phyloP scores from a whole-genome alignment of 2,797 vertebrate genomes.

The Liparis tanakae region DNA sequence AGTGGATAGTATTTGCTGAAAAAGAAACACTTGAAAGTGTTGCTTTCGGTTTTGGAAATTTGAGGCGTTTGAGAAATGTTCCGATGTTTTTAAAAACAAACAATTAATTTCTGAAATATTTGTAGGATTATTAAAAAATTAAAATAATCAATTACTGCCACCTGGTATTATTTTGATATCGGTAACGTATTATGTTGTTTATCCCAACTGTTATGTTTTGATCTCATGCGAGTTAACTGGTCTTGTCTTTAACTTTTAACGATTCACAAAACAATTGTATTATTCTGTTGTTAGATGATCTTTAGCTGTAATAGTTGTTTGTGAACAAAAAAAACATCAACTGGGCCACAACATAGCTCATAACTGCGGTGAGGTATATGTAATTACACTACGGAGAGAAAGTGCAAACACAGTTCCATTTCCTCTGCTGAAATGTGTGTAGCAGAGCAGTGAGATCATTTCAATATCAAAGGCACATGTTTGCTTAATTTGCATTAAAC shows the following conservation, averaged over 20 bases:
- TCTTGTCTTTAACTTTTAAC: background rate
- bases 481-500: conserved; percentile 78
- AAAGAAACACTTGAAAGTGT: background rate
- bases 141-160: background rate
- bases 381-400: conserved; percentile 41
- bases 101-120: background rate
- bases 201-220: background rate
- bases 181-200: background rate
- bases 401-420: conserved; percentile 48
- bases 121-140: background rate
- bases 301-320: conserved; percentile 20
- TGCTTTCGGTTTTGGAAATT: background rate
- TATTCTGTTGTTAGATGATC: conserved; percentile 18
- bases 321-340: conserved; percentile 33
- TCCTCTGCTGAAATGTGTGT: conserved; percentile 66
- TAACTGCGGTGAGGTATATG: conserved; percentile 25
- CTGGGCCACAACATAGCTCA: conserved; percentile 21
- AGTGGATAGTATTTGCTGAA: background rate
- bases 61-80: background rate
- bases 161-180: background rate
- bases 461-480: conserved; percentile 83
- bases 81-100: background rate
- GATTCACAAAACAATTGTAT: background rate
- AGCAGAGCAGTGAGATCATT: conserved; percentile 73
- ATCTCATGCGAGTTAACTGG: background rate